Conservation (phyloP, 2,797 vertebrate genomes). For the Etheostoma perlongum region DNA sequence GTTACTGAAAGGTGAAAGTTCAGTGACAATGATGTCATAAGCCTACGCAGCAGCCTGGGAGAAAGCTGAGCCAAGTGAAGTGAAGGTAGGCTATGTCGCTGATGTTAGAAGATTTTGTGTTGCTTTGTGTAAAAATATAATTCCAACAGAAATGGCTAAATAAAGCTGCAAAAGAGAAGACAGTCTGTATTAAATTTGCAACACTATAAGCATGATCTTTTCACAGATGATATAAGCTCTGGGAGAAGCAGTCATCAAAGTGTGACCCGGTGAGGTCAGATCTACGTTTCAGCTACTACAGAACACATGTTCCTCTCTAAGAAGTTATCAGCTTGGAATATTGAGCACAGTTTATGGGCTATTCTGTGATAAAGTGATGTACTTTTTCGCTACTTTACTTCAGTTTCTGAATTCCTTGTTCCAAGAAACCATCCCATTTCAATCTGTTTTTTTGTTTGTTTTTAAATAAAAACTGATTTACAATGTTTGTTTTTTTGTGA, state of each 20-base stretch:
- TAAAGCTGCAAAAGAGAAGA: too few species aligned
- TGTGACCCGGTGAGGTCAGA: background rate
- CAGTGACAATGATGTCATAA: too few species aligned
- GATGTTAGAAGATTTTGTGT: too few species aligned
- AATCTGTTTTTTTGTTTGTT: background rate
- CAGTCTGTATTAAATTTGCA: too few species aligned
- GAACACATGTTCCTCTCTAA: background rate
- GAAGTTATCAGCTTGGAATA: background rate
- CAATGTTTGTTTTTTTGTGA: background rate
- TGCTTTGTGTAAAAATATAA: too few species aligned
- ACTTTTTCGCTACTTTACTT: background rate
- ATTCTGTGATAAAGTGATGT: background rate
- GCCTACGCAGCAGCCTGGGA: too few species aligned
- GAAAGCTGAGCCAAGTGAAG: too few species aligned
- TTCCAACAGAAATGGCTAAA: too few species aligned
- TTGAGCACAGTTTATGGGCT: background rate
- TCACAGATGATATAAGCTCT: constrained; percentile 14
- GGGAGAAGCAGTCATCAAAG: constrained; percentile 3
- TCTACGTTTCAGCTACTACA: background rate
- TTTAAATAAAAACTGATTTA: background rate
- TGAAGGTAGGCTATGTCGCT: too few species aligned
- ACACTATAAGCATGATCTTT: constrained; percentile 2
- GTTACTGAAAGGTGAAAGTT: too few species aligned
- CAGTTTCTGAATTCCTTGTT: background rate
- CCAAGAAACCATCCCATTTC: background rate